Conservation (phyloP, 2,113 vertebrate genomes). For the Planiliza haematocheilus region DNA sequence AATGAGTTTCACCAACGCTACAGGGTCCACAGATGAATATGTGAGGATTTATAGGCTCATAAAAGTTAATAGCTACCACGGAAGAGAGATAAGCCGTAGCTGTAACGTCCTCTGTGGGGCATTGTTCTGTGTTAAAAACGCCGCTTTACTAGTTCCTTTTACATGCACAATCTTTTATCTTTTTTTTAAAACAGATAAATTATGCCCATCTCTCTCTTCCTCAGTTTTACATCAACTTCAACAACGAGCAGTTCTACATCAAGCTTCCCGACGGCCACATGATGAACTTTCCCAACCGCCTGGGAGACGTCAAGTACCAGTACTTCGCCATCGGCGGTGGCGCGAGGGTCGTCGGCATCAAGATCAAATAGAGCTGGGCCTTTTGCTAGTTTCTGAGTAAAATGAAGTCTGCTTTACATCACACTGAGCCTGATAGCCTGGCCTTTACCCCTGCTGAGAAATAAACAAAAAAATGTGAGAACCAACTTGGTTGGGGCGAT, state of each 20-base stretch:
- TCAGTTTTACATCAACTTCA: slow-evolving; percentile 80
- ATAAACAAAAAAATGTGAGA: neutral
- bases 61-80: slow-evolving; percentile 16
- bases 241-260: slow-evolving; percentile 78
- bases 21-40: slow-evolving; percentile 10
- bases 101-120: too few relatives aligned
- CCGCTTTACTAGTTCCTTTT: neutral
- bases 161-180: neutral
- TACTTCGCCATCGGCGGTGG: slow-evolving; percentile 73
- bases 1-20: neutral
- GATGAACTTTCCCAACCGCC: slow-evolving; percentile 82
- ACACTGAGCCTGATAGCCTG: neutral
- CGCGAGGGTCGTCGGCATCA: slow-evolving; percentile 71
- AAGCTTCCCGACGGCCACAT: slow-evolving; percentile 77
- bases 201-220: neutral
- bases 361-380: slow-evolving; percentile 73
- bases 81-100: too few relatives aligned
- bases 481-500: neutral
- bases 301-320: slow-evolving; percentile 79
- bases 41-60: slow-evolving; percentile 23
- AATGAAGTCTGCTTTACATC: slow-evolving; percentile 15
- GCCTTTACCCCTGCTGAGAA: neutral
- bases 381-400: slow-evolving; percentile 5
- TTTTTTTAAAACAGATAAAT: neutral
- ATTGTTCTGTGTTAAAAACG: slow-evolving; percentile 1